Evolutionary conservation across 2,888 invertebrate genomes (phyloP), one percentile per base, ranked within the genome.

Genomic region (Apotomis capreana): DNA sequence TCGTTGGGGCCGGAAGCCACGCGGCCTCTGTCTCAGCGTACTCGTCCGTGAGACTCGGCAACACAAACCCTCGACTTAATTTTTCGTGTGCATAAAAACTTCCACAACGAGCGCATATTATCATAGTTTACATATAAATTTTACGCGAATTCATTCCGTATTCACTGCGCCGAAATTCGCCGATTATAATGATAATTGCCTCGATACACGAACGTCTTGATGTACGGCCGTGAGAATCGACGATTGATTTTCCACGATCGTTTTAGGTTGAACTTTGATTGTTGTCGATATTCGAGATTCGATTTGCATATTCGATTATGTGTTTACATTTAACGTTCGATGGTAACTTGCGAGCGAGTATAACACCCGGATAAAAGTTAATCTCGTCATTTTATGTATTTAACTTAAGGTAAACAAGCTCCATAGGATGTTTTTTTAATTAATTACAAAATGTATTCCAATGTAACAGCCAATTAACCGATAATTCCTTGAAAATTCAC

Each of bases 101-200:
- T 77, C 79, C 80, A 87, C 90, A 90, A 80, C 88, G 89, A 86
- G 84, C 80, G 86, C 88, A 87, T 83, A 93, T 92, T 92, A 92
- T 84, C 92, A 93, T 92, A 93, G 92, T 92, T 92, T 92, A 91
- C 91, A 91, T 92, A 92, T 92, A 92, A 92, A 93, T 92, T 92
- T 92, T 91, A 91, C 90, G 92, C 92, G 81, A 90, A 92, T 90
- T 89, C 88, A 92, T 92, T 92, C 84, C 81, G 87, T 89, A 92
- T 91, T 91, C 90, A 89, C 87, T 83, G 86, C 83, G 87, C 80
- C 85, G 80, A 89, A 86, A 87, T 89, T 89, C 86, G 83, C 78
- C 88, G 89, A 91, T 92, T 93, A 90, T 90, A 86, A 92, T 93
- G 87, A 89, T 91, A 92, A 93, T 92, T 92, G 87, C 88, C 83